Evolutionary conservation across 1,140 invertebrate genomes (phyloP), one percentile per base, ranked within the genome.

Genomic region (Cheumatopsyche charites): DNA sequence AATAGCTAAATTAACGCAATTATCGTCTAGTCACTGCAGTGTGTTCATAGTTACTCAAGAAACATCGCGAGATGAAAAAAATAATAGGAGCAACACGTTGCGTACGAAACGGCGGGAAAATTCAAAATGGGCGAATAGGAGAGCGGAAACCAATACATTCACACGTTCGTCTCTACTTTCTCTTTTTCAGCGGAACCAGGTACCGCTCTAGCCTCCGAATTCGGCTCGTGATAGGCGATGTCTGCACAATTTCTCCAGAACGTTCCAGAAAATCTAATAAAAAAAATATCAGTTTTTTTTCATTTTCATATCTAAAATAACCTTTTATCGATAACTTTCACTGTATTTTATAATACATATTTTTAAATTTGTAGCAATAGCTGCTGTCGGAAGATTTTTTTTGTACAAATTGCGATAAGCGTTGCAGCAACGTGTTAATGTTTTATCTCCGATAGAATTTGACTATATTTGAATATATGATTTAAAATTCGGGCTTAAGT

Each of bases 181-280:
- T 52, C 47, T 52, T 52, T 52, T 52, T 52, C 47, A 52, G 47
- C 47, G 47, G 7, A 15, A 17, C 47, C 47, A 52, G 47, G 47
- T 52, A 19, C 47, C 47, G 15, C 47, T 15, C 47, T 19, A 9
- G 15, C n/a, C 47, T 52, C 0, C 7, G 15, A 15, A 1, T 17
- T 15, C 47, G 0, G 15, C 15, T n/a, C 19, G 47, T 52, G 47
- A 52, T 52, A 9, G 9, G 7, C 9, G 45, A 7, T 17, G 47
- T 52, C 19, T 13, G 15, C 15, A 45, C 13, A 52, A 17, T 52
- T 17, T 17, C 19, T 52, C 7, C 19, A 7, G 15, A 36, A 36
- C 9, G 29, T 36, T 36, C 29, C 9, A 36, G 29, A 36, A 4
- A 4, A 4, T 36, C 9, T 36, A 36, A 36, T n/a, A n/a, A n/a